phyloP scores from a whole-genome alignment of 2,888 invertebrate genomes.

The Deroplatys truncata region DNA sequence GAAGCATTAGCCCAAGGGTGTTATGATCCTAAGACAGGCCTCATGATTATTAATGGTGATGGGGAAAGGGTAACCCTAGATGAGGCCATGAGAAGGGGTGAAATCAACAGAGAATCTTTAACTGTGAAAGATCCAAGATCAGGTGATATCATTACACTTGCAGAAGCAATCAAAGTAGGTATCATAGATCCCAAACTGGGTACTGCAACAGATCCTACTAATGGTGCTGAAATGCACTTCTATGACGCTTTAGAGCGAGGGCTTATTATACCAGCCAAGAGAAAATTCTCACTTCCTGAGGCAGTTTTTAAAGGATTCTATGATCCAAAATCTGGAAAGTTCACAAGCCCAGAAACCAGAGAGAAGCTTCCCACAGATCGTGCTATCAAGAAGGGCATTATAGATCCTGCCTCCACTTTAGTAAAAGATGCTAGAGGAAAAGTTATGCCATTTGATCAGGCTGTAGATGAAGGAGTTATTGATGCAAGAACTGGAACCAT shows the following conservation, averaged over 20 bases:
- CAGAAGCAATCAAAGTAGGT: constrained; percentile 71
- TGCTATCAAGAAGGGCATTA: constrained; percentile 77
- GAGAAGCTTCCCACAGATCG: constrained; percentile 76
- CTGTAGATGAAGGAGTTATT: constrained; percentile 71
- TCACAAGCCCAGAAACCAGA: constrained; percentile 73
- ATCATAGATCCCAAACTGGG: constrained; percentile 77
- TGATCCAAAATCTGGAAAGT: constrained; percentile 77
- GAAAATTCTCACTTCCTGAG: constrained; percentile 78
- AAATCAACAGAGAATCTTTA: constrained; percentile 72
- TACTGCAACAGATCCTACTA: constrained; percentile 70
- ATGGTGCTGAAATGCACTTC: constrained; percentile 69
- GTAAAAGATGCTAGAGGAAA: constrained; percentile 74
- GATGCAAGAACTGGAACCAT: constrained; percentile 72
- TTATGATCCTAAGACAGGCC: constrained; percentile 71
- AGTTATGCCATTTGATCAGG: constrained; percentile 77
- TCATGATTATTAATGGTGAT: constrained; percentile 59
- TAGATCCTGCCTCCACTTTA: constrained; percentile 81
- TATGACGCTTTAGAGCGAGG: constrained; percentile 82
- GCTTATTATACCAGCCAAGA: constrained; percentile 74
- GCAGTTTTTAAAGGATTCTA: constrained; percentile 90
- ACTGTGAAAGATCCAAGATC: constrained; percentile 76
- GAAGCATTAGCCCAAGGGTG: constrained; percentile 77
- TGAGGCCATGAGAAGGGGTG: constrained; percentile 67
- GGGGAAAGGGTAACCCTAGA: constrained; percentile 65
- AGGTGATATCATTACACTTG: constrained; percentile 73